phyloP scores from a whole-genome alignment of 2,888 invertebrate species.

The Argyra leucocephala region DNA sequence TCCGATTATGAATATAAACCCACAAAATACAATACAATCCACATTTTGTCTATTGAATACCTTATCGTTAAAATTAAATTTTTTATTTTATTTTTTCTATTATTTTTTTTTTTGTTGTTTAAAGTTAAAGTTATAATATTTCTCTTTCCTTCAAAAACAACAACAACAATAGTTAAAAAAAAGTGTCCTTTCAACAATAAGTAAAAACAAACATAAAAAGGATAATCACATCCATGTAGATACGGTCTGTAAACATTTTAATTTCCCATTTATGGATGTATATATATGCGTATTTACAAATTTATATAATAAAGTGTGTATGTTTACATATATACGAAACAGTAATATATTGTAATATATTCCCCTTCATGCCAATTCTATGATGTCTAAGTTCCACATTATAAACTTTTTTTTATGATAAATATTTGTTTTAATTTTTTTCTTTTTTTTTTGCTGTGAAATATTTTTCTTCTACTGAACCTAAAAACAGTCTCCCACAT shows the following conservation, averaged over 20 bases:
- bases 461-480: no score
- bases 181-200: not conserved
- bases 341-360: not conserved
- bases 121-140: no score
- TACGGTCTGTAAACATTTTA: slow-evolving; percentile 1
- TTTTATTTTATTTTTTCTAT: no score
- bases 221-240: not conserved
- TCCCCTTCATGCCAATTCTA: not conserved
- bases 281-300: not conserved
- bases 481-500: no score
- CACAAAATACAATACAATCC: no score
- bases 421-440: no score
- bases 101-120: no score
- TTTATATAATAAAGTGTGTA: not conserved
- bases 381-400: not conserved
- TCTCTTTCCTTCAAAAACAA: no score
- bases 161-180: not conserved
- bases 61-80: no score
- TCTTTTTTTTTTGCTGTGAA: no score
- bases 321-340: not conserved
- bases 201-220: not conserved
- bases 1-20: no score
- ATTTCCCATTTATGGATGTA: not conserved
- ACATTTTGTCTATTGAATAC: no score
- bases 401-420: not conserved